A percentile compares a stretch with the other conserved stretches of the same genome.
phyloP scores from a whole-genome alignment of 2,888 invertebrate genomes.

The Corythucha ciliata region DNA sequence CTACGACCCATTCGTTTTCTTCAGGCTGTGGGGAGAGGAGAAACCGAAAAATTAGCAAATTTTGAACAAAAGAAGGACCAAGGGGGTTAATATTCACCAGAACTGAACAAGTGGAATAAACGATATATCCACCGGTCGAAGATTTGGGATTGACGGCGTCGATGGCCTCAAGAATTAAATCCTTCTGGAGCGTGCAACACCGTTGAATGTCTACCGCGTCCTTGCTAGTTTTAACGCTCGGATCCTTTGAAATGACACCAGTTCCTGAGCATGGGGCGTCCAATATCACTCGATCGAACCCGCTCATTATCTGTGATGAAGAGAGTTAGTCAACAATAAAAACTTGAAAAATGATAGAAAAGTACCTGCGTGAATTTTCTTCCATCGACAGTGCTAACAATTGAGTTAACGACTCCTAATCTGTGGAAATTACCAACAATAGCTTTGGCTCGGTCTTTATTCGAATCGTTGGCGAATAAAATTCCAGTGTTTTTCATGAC shows the following conservation, averaged over 20 bases:
- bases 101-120: constrained; percentile 98
- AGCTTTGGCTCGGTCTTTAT: constrained; percentile 79
- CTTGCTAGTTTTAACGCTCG: constrained; percentile 87
- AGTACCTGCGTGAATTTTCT: constrained; percentile 61
- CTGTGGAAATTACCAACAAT: constrained; percentile 95
- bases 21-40: constrained; percentile 56
- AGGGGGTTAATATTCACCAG: constrained; percentile 46
- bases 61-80: background rate
- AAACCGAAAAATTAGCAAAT: background rate
- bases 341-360: no score
- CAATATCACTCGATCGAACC: constrained; percentile 88
- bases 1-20: constrained; percentile 96
- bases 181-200: constrained; percentile 85
- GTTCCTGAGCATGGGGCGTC: constrained; percentile 99
- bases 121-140: constrained; percentile 83
- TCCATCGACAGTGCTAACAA: constrained; percentile 85
- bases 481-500: constrained; percentile 98
- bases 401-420: constrained; percentile 86
- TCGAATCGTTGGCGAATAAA: constrained; percentile 91
- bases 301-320: constrained; percentile 60
- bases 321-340: constrained; percentile 6
- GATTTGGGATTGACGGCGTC: constrained; percentile 92
- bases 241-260: constrained; percentile 96
- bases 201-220: constrained; percentile 81
- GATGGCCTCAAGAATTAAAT: constrained; percentile 89